These are phyloP conservation scores for Silurus asotus DNA, from an alignment of 2,113 vertebrate genomes.

Conservation along the genomic window DNA sequence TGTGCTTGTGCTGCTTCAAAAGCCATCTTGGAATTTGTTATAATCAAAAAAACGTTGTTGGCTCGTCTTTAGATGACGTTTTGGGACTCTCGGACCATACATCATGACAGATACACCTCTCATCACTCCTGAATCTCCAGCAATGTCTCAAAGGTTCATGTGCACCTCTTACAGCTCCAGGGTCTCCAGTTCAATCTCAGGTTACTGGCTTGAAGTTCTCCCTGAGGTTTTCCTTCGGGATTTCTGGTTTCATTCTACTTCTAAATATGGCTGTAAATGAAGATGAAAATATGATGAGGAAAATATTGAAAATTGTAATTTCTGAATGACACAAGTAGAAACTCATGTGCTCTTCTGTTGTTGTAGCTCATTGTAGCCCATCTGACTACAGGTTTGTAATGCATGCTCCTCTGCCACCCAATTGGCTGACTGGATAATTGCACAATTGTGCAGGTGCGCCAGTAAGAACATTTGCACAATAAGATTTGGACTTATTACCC, in stretches of 20 bases:
- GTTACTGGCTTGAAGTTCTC: not conserved
- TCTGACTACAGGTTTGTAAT: not conserved
- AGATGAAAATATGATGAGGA: not conserved
- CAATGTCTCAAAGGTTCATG: not conserved
- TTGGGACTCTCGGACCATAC: not conserved
- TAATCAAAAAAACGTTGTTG: not conserved
- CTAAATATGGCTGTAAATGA: no score
- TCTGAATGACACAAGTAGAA: not conserved
- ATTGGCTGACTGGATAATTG: not conserved
- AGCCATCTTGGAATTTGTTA: not conserved
- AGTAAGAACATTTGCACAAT: not conserved
- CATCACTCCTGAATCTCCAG: not conserved
- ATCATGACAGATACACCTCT: constrained; percentile 9
- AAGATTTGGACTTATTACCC: not conserved
- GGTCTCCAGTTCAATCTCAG: not conserved
- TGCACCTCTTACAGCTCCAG: not conserved
- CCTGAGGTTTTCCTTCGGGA: not conserved
- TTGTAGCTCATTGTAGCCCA: not conserved
- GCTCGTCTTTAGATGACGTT: not conserved
- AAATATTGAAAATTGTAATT: not conserved
- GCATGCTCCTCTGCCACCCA: not conserved
- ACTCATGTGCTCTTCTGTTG: not conserved
- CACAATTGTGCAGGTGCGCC: not conserved
- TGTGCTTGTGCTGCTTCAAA: not conserved
- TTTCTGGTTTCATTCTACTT: not conserved